Evolutionary conservation across 1,140 invertebrate genomes (phyloP).

Genomic region (Ephestia elutella): DNA sequence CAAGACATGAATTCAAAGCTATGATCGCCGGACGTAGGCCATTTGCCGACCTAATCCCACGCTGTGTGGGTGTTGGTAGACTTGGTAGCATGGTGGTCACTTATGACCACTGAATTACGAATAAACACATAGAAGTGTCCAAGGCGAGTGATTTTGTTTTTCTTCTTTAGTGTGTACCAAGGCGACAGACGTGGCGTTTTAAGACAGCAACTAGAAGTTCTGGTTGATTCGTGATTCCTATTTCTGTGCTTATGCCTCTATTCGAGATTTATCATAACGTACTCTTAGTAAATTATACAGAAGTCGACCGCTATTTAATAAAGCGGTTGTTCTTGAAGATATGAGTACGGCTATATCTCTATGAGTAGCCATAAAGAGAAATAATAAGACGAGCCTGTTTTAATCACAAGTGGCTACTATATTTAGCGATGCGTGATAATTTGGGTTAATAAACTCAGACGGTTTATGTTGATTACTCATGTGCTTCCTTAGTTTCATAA

Average conservation of each 20-base stretch:
- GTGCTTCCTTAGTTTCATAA: neutral
- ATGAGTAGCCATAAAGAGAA: constrained; percentile 2
- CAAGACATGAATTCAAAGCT: constrained; percentile 19
- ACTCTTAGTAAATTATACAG: constrained; percentile 9
- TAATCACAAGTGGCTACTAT: constrained; percentile 35
- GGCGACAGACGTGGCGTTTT: too few relatives aligned
- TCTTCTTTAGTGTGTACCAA: too few relatives aligned
- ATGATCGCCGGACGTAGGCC: constrained; percentile 51
- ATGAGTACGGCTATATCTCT: constrained; percentile 1
- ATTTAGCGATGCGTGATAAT: constrained; percentile 36
- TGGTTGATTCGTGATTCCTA: too few relatives aligned
- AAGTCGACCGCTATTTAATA: constrained; percentile 2
- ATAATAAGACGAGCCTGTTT: constrained; percentile 23
- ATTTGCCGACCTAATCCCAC: constrained; percentile 55
- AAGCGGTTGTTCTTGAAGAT: constrained; percentile 9
- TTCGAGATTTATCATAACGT: constrained; percentile 9
- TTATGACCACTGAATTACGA: constrained; percentile 14
- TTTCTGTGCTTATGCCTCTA: constrained; percentile 19
- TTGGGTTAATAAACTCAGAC: constrained; percentile 21
- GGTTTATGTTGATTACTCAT: constrained; percentile 2
- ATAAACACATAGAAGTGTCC: too few relatives aligned
- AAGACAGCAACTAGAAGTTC: too few relatives aligned
- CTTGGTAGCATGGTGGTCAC: constrained; percentile 34
- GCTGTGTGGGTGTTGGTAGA: constrained; percentile 43
- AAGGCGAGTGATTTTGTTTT: too few relatives aligned